Conservation (phyloP, 2,113 vertebrate genomes). For the Chinchilla lanigera region DNA sequence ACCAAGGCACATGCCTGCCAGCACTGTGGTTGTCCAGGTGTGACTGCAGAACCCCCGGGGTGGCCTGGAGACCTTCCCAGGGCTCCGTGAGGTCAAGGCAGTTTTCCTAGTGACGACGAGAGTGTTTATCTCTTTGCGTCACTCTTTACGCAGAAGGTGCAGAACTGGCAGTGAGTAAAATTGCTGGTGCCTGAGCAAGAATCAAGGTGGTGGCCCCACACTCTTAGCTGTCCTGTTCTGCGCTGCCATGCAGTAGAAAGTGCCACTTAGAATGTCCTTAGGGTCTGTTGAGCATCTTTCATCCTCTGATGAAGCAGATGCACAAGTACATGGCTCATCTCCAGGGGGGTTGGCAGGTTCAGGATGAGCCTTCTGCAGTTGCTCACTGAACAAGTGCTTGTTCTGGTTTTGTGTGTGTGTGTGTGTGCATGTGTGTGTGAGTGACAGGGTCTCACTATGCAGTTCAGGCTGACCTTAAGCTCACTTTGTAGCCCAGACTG, state of each 20-base stretch:
- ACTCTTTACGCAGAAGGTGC: neutral
- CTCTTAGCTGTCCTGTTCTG: neutral
- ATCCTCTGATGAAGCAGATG: neutral
- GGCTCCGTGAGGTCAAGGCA: neutral
- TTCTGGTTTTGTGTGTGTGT: no score
- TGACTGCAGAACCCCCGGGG: neutral
- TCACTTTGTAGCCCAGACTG: no score
- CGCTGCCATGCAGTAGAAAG: neutral
- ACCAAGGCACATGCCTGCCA: neutral
- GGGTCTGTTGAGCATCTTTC: neutral
- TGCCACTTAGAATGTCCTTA: neutral
- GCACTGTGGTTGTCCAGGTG: neutral
- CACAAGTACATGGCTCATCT: neutral
- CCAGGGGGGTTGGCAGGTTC: rapidly evolving
- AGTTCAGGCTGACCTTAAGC: no score
- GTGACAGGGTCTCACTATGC: no score
- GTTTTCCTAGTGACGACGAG: neutral
- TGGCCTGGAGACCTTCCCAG: neutral
- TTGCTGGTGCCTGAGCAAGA: no score
- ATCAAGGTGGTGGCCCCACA: rapidly evolving
- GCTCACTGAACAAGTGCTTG: neutral
- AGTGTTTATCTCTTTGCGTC: no score
- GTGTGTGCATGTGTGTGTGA: no score
- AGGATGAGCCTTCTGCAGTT: neutral
- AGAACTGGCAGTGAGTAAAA: no score